Evolutionary conservation across 2,797 vertebrate genomes (phyloP), one percentile per base, ranked within the genome.

Genomic region (Channa striata): DNA sequence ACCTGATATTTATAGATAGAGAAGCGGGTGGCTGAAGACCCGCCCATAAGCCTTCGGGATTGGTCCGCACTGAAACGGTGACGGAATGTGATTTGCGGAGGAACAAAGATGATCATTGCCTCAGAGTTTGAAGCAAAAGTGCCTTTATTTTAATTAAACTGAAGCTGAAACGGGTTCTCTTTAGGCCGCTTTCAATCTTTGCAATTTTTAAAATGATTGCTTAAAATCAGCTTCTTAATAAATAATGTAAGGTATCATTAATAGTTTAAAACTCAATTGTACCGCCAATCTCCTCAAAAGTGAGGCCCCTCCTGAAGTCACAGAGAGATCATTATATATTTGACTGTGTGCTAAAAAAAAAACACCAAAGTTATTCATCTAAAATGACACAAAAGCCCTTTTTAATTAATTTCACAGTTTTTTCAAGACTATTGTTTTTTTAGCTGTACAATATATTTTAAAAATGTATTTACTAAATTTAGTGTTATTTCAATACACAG

Each of bases 1-100:
- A 25, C 66, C 37, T 0, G 54, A 2, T 43, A 83, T 88, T 89
- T 92, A 92, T 91, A 91, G 5, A 0, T 14, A 25, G 1, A 57
- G 19, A 10, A 2, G 20, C 39, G 16, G 1, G 7, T 1, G 2
- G 9, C 0, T 1, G 0, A 62, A 51, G 59, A 6, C 66, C 84
- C 77, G 65, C 87, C 89, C 33, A 2, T 1, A 0, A 5, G 14
- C 4, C 0, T 4, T 17, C 9, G 0, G 0, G 71, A 90, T 86
- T 89, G 83, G 88, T 59, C 47, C 1, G 44, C 5, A 62, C 3
- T 1, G 8, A 59, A 43, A 36, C n/a, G 2, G 1, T 6, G 16
- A 13, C 16, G 5, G 30, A 30, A 61, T 44, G 2, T 74, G 70
- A 87, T 89, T 87, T 36, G 85, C 57, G 10, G 12, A 58, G 16